A percentile compares a stretch with the other conserved stretches of the same genome.
Evolutionary conservation across 2,888 invertebrate genomes (phyloP).

Genomic region (Andrena marginata): DNA sequence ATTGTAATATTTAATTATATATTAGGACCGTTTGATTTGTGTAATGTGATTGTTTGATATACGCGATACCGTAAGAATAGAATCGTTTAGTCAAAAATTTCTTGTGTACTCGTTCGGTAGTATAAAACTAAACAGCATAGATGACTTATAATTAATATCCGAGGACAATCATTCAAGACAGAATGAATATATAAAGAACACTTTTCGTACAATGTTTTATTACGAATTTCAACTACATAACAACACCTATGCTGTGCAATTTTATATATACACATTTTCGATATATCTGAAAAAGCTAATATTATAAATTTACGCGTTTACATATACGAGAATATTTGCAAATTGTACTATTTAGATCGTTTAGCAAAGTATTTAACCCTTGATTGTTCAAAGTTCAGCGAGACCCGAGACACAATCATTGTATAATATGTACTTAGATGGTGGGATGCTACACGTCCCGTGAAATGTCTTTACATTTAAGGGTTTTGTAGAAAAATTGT

Average conservation of each 20-base stretch:
- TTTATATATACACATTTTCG: conserved; percentile 61
- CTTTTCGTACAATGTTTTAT: conserved; percentile 69
- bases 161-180: conserved; percentile 59
- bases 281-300: conserved; percentile 67
- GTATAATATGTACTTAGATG: not conserved
- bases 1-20: conserved; percentile 33
- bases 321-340: conserved; percentile 62
- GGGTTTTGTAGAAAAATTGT: conserved; percentile 40
- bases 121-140: conserved; percentile 69
- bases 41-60: conserved; percentile 31
- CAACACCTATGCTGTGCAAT: conserved; percentile 69
- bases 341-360: conserved; percentile 66
- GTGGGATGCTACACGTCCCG: not conserved
- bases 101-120: conserved; percentile 44
- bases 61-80: conserved; percentile 31
- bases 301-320: conserved; percentile 67
- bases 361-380: conserved; percentile 70
- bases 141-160: conserved; percentile 57
- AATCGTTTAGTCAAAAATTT: conserved; percentile 38
- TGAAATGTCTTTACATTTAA: conserved; percentile 15
- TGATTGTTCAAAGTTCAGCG: conserved; percentile 65
- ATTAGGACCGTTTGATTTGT: conserved; percentile 55
- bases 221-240: conserved; percentile 66
- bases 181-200: conserved; percentile 64
- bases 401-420: conserved; percentile 26